phyloP scores from a whole-genome alignment of 2,888 invertebrate species.

The Spilarctia lutea region DNA sequence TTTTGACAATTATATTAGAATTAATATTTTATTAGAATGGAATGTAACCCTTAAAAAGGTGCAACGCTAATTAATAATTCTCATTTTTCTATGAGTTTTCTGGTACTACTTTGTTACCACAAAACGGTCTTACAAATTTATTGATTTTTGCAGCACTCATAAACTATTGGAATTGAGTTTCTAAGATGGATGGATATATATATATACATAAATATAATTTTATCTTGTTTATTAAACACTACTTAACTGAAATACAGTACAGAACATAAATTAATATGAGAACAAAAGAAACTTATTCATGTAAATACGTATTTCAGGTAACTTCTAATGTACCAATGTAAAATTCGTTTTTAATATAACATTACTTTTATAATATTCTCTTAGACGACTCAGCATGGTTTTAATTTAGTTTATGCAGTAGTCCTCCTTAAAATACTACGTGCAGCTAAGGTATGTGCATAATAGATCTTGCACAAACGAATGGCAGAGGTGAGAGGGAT shows the following conservation, averaged over 20 bases:
- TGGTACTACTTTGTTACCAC: too few relatives aligned
- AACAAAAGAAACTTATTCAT: not conserved
- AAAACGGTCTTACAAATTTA: too few relatives aligned
- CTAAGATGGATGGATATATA: not conserved
- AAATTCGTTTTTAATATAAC: not conserved
- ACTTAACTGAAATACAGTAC: not conserved
- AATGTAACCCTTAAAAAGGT: not conserved
- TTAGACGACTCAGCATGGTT: not conserved
- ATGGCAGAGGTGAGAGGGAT: not conserved
- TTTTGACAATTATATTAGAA: too few relatives aligned
- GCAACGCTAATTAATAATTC: not conserved
- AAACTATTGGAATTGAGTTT: not conserved
- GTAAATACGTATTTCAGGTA: not conserved
- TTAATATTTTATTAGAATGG: not conserved
- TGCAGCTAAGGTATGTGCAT: not conserved
- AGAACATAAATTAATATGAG: not conserved
- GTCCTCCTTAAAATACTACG: not conserved
- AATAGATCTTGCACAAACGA: not conserved
- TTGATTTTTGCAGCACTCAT: not conserved
- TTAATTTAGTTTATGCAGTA: not conserved
- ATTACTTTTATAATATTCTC: not conserved
- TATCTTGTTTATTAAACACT: not conserved
- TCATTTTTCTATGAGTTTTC: too few relatives aligned
- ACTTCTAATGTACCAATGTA: not conserved
- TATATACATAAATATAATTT: not conserved